phyloP scores from a whole-genome alignment of 2,888 invertebrate species.

The Cordilura impudica region DNA sequence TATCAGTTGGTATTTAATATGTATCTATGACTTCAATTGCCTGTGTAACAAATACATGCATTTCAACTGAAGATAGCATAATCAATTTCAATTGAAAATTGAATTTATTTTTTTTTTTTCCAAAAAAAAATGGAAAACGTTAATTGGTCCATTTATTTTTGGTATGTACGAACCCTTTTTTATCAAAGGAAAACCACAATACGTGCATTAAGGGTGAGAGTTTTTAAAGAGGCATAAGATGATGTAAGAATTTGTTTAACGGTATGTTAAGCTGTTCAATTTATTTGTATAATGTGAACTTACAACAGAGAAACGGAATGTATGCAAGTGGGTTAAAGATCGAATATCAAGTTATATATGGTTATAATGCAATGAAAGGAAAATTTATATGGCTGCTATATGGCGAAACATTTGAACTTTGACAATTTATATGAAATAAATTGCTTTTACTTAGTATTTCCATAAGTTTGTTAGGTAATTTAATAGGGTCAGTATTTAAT shows the following conservation, averaged over 20 bases:
- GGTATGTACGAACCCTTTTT: slow-evolving; percentile 12
- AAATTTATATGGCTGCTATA: slow-evolving; percentile 20
- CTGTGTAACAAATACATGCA: slow-evolving; percentile 34
- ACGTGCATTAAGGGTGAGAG: background rate
- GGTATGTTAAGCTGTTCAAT: slow-evolving; percentile 14
- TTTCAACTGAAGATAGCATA: slow-evolving; percentile 48
- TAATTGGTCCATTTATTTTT: slow-evolving; percentile 61
- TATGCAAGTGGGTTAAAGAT: slow-evolving; percentile 19
- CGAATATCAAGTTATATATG: slow-evolving; percentile 25
- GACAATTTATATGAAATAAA: background rate
- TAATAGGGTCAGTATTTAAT: too few species aligned
- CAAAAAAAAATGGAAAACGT: slow-evolving; percentile 21
- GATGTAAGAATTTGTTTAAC: slow-evolving; percentile 20
- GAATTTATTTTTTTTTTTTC: slow-evolving; percentile 49
- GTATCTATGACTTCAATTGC: slow-evolving; percentile 59
- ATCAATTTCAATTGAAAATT: slow-evolving; percentile 63
- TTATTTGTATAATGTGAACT: background rate
- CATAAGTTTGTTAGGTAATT: too few species aligned
- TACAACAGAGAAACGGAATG: too few species aligned
- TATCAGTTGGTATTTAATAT: slow-evolving; percentile 50
- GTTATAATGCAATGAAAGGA: slow-evolving; percentile 3
- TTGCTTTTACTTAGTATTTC: too few species aligned
- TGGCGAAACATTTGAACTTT: background rate
- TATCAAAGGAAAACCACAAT: slow-evolving; percentile 3
- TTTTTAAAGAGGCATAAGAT: slow-evolving; percentile 23